Percentiles rank a stretch among this genome's conserved stretches.
phyloP scores from a whole-genome alignment of 2,113 vertebrate species.

The Cyanocitta stelleri region DNA sequence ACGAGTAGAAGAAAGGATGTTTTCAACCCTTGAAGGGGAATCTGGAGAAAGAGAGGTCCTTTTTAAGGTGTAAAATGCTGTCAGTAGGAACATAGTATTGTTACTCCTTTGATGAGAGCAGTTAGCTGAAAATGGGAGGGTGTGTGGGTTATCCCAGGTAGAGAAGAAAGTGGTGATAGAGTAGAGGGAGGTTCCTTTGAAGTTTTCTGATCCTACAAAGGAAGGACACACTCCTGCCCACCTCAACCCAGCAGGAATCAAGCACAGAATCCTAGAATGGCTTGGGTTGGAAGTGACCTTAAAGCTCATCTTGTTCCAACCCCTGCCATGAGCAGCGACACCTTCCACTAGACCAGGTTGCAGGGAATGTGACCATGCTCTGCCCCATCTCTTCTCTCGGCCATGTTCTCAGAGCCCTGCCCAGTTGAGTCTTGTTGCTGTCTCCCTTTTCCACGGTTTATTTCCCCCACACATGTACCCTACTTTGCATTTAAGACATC shows the following conservation, averaged over 20 bases:
- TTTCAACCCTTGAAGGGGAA: not conserved
- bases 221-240: not conserved
- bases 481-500: not conserved
- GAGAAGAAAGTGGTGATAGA: not conserved
- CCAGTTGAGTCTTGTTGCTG: not conserved
- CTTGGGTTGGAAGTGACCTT: not conserved
- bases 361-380: not conserved
- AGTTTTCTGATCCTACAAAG: not conserved
- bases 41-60: not conserved
- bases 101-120: not conserved
- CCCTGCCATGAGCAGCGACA: not conserved
- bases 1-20: not conserved
- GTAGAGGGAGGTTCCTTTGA: not conserved
- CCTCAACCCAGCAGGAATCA: not conserved
- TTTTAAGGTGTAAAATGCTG: not conserved
- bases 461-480: rapidly evolving
- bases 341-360: not conserved
- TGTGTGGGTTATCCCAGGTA: not conserved
- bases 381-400: not conserved
- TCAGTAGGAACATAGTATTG: not conserved
- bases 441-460: not conserved
- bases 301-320: not conserved
- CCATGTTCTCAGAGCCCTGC: not conserved
- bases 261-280: not conserved
- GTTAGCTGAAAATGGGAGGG: not conserved